Evolutionary conservation across 2,113 vertebrate species (phyloP).

Genomic region (Cyanoderma ruficeps): DNA sequence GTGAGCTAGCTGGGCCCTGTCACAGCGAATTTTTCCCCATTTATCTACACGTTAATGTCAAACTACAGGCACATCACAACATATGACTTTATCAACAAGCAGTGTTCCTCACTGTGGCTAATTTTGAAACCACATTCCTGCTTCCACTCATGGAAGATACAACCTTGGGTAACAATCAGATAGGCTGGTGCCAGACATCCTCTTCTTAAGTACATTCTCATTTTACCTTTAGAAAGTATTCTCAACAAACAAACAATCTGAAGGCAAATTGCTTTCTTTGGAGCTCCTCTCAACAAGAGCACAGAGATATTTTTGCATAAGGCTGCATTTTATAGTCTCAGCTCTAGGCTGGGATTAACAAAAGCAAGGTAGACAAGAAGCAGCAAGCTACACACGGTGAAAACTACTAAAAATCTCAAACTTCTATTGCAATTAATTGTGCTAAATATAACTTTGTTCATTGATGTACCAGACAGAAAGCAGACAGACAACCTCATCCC

Average conservation of each 20-base stretch:
- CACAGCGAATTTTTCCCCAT: not conserved
- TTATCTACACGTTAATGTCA: conserved; percentile 2
- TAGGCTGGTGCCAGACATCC: conserved; percentile 38
- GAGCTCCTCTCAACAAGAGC: not conserved
- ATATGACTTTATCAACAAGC: conserved; percentile 23
- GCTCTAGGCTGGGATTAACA: not conserved
- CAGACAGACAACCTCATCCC: conserved; percentile 14
- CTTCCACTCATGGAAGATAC: conserved; percentile 14
- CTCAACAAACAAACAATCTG: conserved; percentile 39
- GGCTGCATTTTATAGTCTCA: not conserved
- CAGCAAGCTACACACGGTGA: not conserved
- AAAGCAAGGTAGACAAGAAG: not conserved
- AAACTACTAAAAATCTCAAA: conserved; percentile 10
- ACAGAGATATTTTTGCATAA: not conserved
- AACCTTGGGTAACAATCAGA: conserved; percentile 35
- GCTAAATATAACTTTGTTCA: not conserved
- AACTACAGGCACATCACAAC: conserved; percentile 23
- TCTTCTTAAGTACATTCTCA: conserved; percentile 9
- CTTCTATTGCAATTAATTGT: not conserved
- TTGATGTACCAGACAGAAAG: conserved; percentile 33
- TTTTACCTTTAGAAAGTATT: conserved; percentile 54
- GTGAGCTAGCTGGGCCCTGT: not conserved
- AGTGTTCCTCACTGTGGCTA: not conserved
- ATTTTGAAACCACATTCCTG: conserved; percentile 52
- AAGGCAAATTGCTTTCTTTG: not conserved